Percentiles rank a stretch among this genome's conserved stretches.
phyloP scores from a whole-genome alignment of 1,140 invertebrate species.

The Zaprionus lachaisei region DNA sequence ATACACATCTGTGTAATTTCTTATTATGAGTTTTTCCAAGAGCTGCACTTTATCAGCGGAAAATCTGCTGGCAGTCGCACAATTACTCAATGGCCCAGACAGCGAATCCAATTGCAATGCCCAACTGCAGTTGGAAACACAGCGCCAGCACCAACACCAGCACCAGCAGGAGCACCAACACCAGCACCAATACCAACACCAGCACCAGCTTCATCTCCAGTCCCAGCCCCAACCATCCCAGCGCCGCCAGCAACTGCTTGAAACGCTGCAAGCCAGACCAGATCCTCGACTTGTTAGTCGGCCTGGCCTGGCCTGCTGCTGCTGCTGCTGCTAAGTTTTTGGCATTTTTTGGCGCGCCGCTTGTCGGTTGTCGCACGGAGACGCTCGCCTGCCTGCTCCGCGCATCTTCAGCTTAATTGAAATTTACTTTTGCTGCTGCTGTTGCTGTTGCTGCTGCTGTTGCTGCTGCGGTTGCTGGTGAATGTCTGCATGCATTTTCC shows the following conservation, averaged over 20 bases:
- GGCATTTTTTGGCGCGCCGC: conserved; percentile 64
- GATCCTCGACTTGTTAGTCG: conserved; percentile 61
- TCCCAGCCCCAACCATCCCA: conserved; percentile 17
- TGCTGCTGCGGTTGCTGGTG: conserved; percentile 43
- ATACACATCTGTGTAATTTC: conserved; percentile 61
- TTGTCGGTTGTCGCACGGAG: conserved; percentile 13
- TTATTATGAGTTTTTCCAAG: conserved; percentile 77
- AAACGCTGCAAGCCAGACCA: conserved; percentile 14
- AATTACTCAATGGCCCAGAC: conserved; percentile 74
- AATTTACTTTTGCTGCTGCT: conserved; percentile 61
- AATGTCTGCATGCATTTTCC: conserved; percentile 75
- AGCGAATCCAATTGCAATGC: conserved; percentile 61
- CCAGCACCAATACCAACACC: not conserved
- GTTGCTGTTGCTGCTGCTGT: conserved; percentile 11
- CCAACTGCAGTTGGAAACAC: conserved; percentile 24
- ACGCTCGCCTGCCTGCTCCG: conserved; percentile 43
- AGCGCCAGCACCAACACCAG: not conserved
- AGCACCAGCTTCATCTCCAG: not conserved
- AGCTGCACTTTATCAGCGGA: conserved; percentile 74
- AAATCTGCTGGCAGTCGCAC: conserved; percentile 75
- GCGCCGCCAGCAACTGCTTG: not conserved
- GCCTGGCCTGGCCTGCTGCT: conserved; percentile 37
- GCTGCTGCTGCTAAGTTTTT: conserved; percentile 52
- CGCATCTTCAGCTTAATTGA: conserved; percentile 81
- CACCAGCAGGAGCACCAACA: not conserved